Evolutionary conservation across 2,797 vertebrate species (phyloP).

Genomic region (Anabas testudineus): DNA sequence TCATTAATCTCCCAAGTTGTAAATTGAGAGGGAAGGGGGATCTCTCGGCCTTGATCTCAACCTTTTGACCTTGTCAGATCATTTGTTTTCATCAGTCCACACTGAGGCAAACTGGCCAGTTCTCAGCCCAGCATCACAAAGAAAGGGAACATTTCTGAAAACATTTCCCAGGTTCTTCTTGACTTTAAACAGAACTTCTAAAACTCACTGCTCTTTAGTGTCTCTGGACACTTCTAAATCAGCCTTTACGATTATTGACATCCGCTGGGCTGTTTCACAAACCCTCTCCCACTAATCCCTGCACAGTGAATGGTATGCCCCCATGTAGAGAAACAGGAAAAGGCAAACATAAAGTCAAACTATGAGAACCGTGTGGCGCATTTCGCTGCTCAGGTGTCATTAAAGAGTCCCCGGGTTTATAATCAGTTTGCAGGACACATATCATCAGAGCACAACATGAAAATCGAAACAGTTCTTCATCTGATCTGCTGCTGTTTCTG

Average conservation of each 20-base stretch:
- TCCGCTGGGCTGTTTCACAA: constrained; percentile 61
- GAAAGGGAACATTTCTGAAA: constrained; percentile 58
- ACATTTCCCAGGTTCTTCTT: constrained; percentile 62
- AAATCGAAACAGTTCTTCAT: constrained; percentile 29
- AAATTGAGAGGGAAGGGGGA: constrained; percentile 77
- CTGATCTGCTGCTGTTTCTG: constrained; percentile 53
- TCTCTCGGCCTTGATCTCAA: constrained; percentile 83
- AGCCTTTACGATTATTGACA: constrained; percentile 64
- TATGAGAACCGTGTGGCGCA: constrained; percentile 12
- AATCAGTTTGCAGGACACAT: constrained; percentile 13
- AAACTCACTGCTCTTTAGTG: constrained; percentile 44
- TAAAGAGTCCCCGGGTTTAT: constrained; percentile 18
- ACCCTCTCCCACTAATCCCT: constrained; percentile 46
- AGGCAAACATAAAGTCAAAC: constrained; percentile 19
- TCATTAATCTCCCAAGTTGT: constrained; percentile 83
- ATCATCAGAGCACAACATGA: constrained; percentile 10
- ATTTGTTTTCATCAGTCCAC: constrained; percentile 87
- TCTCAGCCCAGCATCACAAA: constrained; percentile 60
- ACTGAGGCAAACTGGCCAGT: constrained; percentile 71
- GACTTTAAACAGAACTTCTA: constrained; percentile 31
- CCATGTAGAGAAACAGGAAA: constrained; percentile 44
- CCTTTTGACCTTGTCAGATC: constrained; percentile 80
- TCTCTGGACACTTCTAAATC: constrained; percentile 78
- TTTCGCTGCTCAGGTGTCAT: constrained; percentile 13
- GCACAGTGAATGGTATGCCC: constrained; percentile 28